These are phyloP conservation scores for Meandrina meandrites DNA, from an alignment of 92 coral and sea anemone genomes.

Conservation along the genomic window DNA sequence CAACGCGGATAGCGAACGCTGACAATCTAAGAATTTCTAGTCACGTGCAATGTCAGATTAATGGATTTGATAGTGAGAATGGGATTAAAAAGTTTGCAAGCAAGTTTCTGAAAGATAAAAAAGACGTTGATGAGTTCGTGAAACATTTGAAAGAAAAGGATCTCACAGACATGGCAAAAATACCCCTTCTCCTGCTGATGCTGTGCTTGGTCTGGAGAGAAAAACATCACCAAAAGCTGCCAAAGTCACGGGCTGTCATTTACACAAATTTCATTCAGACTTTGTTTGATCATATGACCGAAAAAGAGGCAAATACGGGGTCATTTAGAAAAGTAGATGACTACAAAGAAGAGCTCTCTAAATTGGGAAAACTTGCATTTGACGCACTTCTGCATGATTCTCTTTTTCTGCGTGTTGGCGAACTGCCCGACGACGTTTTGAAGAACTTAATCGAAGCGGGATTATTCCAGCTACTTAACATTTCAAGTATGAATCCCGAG, in stretches of 20 bases:
- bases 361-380: not conserved
- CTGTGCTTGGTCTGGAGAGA: not conserved
- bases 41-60: not conserved
- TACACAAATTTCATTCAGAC: not conserved
- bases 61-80: not conserved
- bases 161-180: slow-evolving; percentile 3
- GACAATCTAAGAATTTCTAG: slow-evolving; percentile 11
- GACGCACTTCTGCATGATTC: not conserved
- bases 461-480: not conserved
- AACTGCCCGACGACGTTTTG: not conserved
- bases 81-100: not conserved
- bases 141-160: not conserved
- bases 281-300: not conserved
- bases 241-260: not conserved
- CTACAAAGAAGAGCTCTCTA: not conserved
- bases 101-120: not conserved
- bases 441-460: not conserved
- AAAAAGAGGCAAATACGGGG: not conserved
- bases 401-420: not conserved
- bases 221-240: not conserved
- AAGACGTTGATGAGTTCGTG: not conserved
- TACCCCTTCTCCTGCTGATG: slow-evolving; percentile 9
- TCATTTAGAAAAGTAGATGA: not conserved
- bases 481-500: not conserved
- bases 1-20: not conserved